Conservation (phyloP, 2,797 vertebrate species). For the Microctenopoma lineatum region DNA sequence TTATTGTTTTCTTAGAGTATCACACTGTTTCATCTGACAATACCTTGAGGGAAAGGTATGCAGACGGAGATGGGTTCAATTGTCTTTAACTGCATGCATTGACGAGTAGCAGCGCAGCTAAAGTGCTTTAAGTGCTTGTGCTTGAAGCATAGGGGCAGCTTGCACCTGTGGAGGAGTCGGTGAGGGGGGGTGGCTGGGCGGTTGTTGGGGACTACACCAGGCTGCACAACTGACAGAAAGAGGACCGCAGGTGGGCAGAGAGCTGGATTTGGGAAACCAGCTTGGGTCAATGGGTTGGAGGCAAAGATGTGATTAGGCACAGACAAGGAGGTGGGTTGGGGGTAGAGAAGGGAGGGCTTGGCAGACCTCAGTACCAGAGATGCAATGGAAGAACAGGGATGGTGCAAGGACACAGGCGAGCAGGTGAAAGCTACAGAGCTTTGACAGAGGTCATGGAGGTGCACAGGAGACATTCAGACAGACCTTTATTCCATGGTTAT, state of each 20-base stretch:
- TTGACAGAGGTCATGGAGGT: not conserved
- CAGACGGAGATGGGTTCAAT: slow-evolving; percentile 72
- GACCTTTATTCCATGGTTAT: no score
- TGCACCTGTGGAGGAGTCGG: slow-evolving; percentile 68
- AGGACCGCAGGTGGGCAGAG: slow-evolving; percentile 43
- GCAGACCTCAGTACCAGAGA: slow-evolving; percentile 21
- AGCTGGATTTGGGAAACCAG: slow-evolving; percentile 34
- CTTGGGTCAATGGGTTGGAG: slow-evolving; percentile 13
- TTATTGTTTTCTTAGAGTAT: slow-evolving; percentile 69
- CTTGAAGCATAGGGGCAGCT: slow-evolving; percentile 78
- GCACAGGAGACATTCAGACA: not conserved
- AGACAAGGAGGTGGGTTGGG: slow-evolving; percentile 17
- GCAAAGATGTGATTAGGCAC: slow-evolving; percentile 50
- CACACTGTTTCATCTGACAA: slow-evolving; percentile 63
- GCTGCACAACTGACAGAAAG: slow-evolving; percentile 66
- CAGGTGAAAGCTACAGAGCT: not conserved
- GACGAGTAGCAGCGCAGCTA: slow-evolving; percentile 75
- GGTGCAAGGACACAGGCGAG: not conserved
- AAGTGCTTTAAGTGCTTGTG: slow-evolving; percentile 89
- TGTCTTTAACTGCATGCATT: slow-evolving; percentile 78
- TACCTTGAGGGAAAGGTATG: slow-evolving; percentile 64
- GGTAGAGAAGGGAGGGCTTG: slow-evolving; percentile 1
- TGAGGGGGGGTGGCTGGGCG: slow-evolving; percentile 12
- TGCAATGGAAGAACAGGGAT: not conserved
- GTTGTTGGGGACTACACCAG: slow-evolving; percentile 58